Evolutionary conservation across 2,888 invertebrate species (phyloP).

Genomic region (Branchellion lobata): DNA sequence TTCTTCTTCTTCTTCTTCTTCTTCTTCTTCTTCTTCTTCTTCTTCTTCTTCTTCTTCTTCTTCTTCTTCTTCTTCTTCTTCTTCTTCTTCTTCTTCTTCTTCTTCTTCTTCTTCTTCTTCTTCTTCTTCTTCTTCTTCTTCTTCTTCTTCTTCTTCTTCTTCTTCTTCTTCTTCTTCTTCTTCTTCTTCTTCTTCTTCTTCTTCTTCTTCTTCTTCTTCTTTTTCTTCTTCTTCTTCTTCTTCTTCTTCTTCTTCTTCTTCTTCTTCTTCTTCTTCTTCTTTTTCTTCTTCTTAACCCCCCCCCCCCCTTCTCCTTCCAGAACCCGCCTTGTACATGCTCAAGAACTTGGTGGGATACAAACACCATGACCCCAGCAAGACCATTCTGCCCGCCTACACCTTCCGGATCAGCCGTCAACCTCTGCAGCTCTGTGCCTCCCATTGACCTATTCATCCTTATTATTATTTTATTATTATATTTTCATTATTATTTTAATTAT

Average conservation of each 20-base stretch:
- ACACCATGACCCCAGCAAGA: background rate
- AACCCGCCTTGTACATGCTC: background rate
- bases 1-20: constrained; percentile 9
- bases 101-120: constrained; percentile 9
- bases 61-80: constrained; percentile 9
- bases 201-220: constrained; percentile 9
- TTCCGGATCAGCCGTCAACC: background rate
- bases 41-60: constrained; percentile 9
- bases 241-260: constrained; percentile 9
- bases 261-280: constrained; percentile 9
- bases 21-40: constrained; percentile 9
- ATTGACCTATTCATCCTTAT: no score
- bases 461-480: no score
- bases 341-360: background rate
- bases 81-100: constrained; percentile 9
- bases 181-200: constrained; percentile 9
- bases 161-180: constrained; percentile 9
- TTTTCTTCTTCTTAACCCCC: background rate
- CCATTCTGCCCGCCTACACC: background rate
- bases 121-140: constrained; percentile 9
- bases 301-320: no score
- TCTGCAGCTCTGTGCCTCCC: no score
- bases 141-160: constrained; percentile 9
- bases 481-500: no score
- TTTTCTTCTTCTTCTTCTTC: constrained; percentile 6